Conservation (phyloP, 2,113 vertebrate genomes). For the Ornithorhynchus anatinus region DNA sequence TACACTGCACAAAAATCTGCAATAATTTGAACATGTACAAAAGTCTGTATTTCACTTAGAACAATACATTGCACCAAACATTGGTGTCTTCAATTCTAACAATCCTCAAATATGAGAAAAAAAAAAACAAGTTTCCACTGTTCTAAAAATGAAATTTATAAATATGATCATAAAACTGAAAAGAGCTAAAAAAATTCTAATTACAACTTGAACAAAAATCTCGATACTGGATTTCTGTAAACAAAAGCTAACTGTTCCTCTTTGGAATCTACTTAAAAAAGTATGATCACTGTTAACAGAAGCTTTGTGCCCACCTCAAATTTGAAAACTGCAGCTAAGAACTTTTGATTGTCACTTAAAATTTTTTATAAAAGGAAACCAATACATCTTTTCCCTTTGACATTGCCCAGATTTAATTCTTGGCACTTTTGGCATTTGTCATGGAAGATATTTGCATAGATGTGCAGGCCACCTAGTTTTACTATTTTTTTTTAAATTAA, state of each 20-base stretch:
- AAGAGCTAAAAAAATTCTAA: constrained; percentile 25
- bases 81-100: constrained; percentile 58
- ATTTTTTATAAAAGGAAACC: constrained; percentile 24
- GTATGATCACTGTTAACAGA: constrained; percentile 40
- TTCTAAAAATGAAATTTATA: constrained; percentile 59
- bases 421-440: constrained; percentile 37
- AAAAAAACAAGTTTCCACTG: constrained; percentile 43
- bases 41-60: constrained; percentile 54
- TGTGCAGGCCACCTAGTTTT: constrained; percentile 46
- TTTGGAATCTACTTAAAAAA: constrained; percentile 54
- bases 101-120: constrained; percentile 64
- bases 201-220: constrained; percentile 23
- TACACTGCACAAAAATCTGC: constrained; percentile 59
- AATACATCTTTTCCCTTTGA: constrained; percentile 10
- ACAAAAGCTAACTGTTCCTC: constrained; percentile 34
- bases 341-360: neutral
- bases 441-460: constrained; percentile 68
- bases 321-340: constrained; percentile 28
- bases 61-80: constrained; percentile 66
- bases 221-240: constrained; percentile 39
- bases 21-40: constrained; percentile 67
- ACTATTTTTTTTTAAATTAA: constrained; percentile 47
- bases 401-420: constrained; percentile 48
- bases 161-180: constrained; percentile 26
- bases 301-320: neutral